phyloP scores from a whole-genome alignment of 2,797 vertebrate species.

The Diceros bicornis region DNA sequence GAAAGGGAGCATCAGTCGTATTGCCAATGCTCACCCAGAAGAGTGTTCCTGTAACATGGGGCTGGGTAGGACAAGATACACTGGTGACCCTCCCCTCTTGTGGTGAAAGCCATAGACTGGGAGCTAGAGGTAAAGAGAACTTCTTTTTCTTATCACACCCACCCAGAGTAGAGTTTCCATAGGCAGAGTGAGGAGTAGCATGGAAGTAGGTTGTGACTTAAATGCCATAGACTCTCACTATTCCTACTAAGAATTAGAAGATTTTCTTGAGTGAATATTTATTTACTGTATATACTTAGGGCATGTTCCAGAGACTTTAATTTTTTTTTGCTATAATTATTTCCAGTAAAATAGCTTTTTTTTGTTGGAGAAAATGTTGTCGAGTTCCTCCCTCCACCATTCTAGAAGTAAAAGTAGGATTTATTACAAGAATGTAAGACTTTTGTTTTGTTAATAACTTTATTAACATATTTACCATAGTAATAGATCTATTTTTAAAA shows the following conservation, averaged over 20 bases:
- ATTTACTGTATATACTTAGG: background rate
- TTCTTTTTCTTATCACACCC: background rate
- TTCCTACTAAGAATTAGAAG: background rate
- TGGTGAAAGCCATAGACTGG: background rate
- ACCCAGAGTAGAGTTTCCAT: background rate
- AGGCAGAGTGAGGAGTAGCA: background rate
- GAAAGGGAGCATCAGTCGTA: background rate
- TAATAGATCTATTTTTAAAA: background rate
- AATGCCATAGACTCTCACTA: background rate
- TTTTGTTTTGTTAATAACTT: background rate
- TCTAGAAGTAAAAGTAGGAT: background rate
- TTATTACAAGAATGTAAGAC: background rate
- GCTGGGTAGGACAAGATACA: background rate
- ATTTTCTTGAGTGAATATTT: background rate
- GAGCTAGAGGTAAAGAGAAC: background rate
- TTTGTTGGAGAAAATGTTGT: background rate
- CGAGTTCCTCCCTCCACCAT: background rate
- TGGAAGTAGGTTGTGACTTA: background rate
- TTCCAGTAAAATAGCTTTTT: background rate
- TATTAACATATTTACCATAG: background rate
- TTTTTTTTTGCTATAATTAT: background rate
- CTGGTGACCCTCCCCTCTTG: background rate
- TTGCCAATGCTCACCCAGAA: background rate
- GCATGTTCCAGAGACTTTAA: background rate
- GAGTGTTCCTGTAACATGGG: background rate